Conservation (phyloP, 2,888 invertebrate genomes). For the Tupiocoris notatus region DNA sequence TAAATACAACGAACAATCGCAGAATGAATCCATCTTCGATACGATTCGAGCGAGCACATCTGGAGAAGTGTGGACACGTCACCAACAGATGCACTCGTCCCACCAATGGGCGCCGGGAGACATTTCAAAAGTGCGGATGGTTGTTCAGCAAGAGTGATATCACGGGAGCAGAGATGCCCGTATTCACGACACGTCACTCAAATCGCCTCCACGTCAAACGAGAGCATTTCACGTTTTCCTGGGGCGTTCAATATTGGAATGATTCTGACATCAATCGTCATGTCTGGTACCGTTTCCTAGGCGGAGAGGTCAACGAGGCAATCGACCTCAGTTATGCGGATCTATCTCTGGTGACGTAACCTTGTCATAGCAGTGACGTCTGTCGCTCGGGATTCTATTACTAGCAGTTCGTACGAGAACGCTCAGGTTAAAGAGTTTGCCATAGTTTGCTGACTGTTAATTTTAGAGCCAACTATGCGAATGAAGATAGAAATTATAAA, state of each 20-base stretch:
- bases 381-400: too few relatives aligned
- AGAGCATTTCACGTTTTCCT: not conserved
- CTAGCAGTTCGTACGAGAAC: too few relatives aligned
- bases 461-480: too few relatives aligned
- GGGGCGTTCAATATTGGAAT: not conserved
- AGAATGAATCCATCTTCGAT: not conserved
- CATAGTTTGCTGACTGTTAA: too few relatives aligned
- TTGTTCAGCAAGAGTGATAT: not conserved
- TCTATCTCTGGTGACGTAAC: too few relatives aligned
- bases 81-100: not conserved
- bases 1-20: too few relatives aligned
- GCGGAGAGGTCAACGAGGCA: not conserved
- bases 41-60: not conserved
- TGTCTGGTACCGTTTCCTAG: too few relatives aligned
- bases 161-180: not conserved
- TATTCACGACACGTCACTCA: not conserved
- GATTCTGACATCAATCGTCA: not conserved
- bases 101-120: not conserved
- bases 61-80: not conserved
- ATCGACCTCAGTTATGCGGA: not conserved
- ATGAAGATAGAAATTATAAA: too few relatives aligned
- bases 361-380: too few relatives aligned
- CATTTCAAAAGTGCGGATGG: not conserved
- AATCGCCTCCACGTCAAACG: not conserved
- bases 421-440: too few relatives aligned